Conservation (phyloP, 1,140 invertebrate genomes). For the Cydia splendana region DNA sequence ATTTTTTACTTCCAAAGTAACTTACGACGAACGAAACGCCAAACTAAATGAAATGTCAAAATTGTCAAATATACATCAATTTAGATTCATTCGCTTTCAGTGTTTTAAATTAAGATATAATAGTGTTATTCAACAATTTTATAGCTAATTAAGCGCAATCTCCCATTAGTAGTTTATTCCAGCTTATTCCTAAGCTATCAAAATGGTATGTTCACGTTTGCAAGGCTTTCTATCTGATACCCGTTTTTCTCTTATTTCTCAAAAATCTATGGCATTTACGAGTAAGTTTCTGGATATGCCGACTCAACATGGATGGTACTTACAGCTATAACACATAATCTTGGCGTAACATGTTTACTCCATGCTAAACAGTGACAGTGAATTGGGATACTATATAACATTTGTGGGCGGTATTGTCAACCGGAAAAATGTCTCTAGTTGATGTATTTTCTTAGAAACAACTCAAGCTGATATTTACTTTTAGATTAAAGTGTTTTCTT, state of each 20-base stretch:
- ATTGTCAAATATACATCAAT: not conserved
- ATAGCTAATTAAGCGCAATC: not conserved
- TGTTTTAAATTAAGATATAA: not conserved
- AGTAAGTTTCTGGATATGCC: not conserved
- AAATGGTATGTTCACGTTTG: slow-evolving; percentile 11
- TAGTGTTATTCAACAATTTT: not conserved
- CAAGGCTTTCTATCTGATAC: not conserved
- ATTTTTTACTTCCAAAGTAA: not conserved
- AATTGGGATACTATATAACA: not conserved
- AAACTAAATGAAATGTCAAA: not conserved
- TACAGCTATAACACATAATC: not conserved
- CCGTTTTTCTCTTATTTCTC: not conserved
- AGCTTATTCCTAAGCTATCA: not conserved
- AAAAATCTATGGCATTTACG: not conserved
- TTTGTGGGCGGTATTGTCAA: not conserved
- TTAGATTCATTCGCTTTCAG: not conserved
- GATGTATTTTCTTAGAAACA: not conserved
- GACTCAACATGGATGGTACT: not conserved
- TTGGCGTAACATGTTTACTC: not conserved
- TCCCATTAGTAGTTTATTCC: not conserved
- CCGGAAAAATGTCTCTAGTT: not conserved
- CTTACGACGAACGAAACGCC: not conserved
- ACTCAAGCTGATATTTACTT: too few relatives aligned
- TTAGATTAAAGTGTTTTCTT: not conserved
- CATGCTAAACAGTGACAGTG: not conserved